Conservation (phyloP, 2,797 vertebrate species). For the Girardinus metallicus region DNA sequence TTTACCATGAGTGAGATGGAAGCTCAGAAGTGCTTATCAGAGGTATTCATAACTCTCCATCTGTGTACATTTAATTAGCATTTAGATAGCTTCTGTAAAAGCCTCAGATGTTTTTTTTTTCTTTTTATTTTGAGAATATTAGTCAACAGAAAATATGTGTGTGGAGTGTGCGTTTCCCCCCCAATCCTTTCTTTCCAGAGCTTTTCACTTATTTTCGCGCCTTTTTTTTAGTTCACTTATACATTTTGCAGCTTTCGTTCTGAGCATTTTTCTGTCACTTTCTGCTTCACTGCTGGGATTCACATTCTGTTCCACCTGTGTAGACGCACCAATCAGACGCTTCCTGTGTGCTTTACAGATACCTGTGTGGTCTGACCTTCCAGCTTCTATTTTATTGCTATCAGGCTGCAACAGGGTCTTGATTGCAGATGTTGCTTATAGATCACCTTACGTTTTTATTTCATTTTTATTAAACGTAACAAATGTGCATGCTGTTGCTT, state of each 20-base stretch:
- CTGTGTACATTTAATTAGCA: too few relatives aligned
- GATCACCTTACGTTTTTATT: neutral
- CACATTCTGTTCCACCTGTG: neutral
- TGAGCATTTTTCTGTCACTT: neutral
- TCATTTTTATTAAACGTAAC: neutral
- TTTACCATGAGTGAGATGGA: neutral
- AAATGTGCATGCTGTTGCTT: neutral
- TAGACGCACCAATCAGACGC: neutral
- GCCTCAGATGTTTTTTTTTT: too few relatives aligned
- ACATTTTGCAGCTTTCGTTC: slow-evolving; percentile 1
- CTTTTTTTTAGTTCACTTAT: neutral
- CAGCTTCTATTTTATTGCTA: neutral
- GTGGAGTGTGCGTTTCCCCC: neutral
- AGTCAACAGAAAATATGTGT: too few relatives aligned
- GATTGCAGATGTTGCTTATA: neutral
- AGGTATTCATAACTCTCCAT: too few relatives aligned
- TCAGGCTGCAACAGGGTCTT: neutral
- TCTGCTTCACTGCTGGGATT: neutral
- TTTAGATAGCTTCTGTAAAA: too few relatives aligned
- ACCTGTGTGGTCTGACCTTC: neutral
- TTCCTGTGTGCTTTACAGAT: neutral
- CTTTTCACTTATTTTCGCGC: neutral
- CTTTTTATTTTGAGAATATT: too few relatives aligned
- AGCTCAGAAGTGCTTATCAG: neutral
- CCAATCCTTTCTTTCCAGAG: neutral